phyloP scores from a whole-genome alignment of 2,113 vertebrate species.

The Seriola quinqueradiata region DNA sequence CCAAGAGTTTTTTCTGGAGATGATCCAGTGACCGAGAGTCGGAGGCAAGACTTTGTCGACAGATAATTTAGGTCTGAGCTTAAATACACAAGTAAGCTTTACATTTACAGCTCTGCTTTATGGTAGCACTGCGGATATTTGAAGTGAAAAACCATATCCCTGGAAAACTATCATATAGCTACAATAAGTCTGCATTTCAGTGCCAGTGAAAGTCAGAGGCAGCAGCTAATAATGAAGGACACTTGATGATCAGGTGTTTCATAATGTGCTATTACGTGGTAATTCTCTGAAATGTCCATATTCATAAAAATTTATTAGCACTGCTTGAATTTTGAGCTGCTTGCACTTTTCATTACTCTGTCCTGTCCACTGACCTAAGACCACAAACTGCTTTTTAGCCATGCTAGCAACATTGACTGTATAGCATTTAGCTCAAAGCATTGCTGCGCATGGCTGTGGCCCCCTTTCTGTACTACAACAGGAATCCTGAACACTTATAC shows the following conservation, averaged over 20 bases:
- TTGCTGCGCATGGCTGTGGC: not conserved
- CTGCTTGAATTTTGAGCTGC: not conserved
- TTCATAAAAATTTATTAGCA: not conserved
- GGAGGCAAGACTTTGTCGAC: conserved; percentile 10
- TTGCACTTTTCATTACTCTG: not conserved
- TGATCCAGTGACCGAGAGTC: conserved; percentile 1
- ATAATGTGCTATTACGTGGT: conserved; percentile 17
- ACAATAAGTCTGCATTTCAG: not conserved
- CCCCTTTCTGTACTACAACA: not conserved
- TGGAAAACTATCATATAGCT: conserved; percentile 10
- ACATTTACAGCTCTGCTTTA: conserved; percentile 48
- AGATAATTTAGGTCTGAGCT: conserved; percentile 40
- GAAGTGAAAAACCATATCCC: conserved; percentile 29
- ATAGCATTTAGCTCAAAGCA: not conserved
- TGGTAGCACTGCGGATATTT: conserved; percentile 39
- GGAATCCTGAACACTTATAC: not conserved
- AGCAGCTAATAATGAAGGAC: conserved; percentile 11
- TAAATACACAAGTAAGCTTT: conserved; percentile 43
- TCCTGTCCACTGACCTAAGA: not conserved
- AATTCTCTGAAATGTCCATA: not conserved
- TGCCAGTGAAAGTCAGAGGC: conserved; percentile 6
- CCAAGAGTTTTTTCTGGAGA: conserved; percentile 45
- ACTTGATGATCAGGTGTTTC: conserved; percentile 17
- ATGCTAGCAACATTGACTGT: not conserved
- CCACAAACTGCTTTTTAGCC: not conserved